These are phyloP conservation scores for Drosophila testacea DNA, from an alignment of 2,888 invertebrate genomes.

Conservation along the genomic window DNA sequence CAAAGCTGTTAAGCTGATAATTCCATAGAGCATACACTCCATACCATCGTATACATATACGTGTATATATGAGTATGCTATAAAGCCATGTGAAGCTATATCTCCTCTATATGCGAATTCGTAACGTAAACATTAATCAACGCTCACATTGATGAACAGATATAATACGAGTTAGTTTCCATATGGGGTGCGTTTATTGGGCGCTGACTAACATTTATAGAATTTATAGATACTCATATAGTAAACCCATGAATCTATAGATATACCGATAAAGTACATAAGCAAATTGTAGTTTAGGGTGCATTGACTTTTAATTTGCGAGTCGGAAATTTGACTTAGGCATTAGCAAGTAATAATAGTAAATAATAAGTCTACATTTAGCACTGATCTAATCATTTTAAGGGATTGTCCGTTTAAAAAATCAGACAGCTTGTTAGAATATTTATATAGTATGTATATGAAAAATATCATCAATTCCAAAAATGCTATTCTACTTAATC, in stretches of 20 bases:
- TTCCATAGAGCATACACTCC: slow-evolving; percentile 24
- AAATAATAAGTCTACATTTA: neutral
- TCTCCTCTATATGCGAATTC: slow-evolving; percentile 56
- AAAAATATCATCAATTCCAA: too few species aligned
- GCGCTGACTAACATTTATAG: slow-evolving; percentile 38
- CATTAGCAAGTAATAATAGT: slow-evolving; percentile 39
- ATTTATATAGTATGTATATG: too few species aligned
- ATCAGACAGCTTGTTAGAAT: neutral
- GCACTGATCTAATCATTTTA: slow-evolving; percentile 2
- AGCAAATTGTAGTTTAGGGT: slow-evolving; percentile 23
- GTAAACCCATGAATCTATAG: neutral
- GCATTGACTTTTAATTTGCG: slow-evolving; percentile 59
- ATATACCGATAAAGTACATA: neutral
- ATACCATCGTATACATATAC: slow-evolving; percentile 14
- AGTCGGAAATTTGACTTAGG: slow-evolving; percentile 26
- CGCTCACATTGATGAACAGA: slow-evolving; percentile 40
- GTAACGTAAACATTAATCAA: slow-evolving; percentile 60
- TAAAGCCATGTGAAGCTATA: slow-evolving; percentile 22
- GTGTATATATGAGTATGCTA: slow-evolving; percentile 7
- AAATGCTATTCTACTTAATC: too few species aligned
- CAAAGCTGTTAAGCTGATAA: slow-evolving; percentile 66
- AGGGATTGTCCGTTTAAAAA: slow-evolving; percentile 1
- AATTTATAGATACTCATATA: neutral
- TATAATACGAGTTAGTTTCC: slow-evolving; percentile 21
- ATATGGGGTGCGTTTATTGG: slow-evolving; percentile 31